Conservation (phyloP, 2,888 invertebrate species). For the Aporophyla lueneburgensis region DNA sequence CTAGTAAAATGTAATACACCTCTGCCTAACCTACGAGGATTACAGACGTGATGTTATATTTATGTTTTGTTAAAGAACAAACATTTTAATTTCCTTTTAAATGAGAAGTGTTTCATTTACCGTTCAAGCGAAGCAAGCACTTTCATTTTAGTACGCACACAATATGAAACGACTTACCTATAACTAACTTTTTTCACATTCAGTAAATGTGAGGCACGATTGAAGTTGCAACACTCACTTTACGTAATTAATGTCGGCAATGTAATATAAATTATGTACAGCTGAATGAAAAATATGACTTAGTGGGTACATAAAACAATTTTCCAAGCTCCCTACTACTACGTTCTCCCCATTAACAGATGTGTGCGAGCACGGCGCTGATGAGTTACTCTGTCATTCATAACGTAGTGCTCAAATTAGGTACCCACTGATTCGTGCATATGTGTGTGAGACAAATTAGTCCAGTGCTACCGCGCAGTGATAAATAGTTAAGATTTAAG, state of each 20-base stretch:
- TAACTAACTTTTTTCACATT: neutral
- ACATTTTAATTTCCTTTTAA: neutral
- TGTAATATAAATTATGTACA: neutral
- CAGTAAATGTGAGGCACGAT: neutral
- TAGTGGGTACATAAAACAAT: conserved; percentile 28
- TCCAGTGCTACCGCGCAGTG: conserved; percentile 34
- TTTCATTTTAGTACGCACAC: neutral
- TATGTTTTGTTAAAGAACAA: neutral
- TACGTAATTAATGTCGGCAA: neutral
- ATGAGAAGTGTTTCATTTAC: neutral
- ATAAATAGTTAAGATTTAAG: conserved; percentile 56
- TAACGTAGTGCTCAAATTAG: conserved; percentile 59
- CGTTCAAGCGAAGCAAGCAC: neutral
- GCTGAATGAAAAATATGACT: conserved; percentile 10
- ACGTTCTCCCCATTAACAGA: conserved; percentile 43
- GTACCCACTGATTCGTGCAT: conserved; percentile 58
- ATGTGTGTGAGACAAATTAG: conserved; percentile 59
- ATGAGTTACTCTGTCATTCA: conserved; percentile 63
- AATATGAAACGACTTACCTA: conserved; percentile 1
- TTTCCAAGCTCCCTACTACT: conserved; percentile 14
- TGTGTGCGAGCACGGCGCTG: conserved; percentile 50
- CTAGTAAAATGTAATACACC: neutral
- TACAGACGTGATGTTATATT: no score
- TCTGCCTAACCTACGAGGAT: neutral
- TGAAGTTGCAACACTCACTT: neutral